These are phyloP conservation scores for Antheraea yamamai DNA, from an alignment of 2,888 invertebrate genomes.

Conservation along the genomic window DNA sequence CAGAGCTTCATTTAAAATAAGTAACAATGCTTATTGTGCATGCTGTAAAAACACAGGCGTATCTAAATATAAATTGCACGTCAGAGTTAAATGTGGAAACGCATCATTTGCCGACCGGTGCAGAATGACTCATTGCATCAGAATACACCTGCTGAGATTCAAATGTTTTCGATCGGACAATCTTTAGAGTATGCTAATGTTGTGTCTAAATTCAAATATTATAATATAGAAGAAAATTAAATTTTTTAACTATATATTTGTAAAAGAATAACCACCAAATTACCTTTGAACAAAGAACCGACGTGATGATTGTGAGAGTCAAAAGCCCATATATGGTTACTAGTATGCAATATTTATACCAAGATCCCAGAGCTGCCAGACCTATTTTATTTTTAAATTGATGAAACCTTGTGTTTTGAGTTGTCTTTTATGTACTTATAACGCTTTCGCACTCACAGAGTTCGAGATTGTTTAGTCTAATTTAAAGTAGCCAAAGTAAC, in stretches of 20 bases:
- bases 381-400: no score
- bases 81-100: slow-evolving; percentile 25
- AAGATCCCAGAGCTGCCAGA: no score
- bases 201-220: no score
- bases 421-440: no score
- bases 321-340: no score
- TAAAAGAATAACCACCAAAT: neutral
- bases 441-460: no score
- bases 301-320: no score
- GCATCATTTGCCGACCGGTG: slow-evolving; percentile 28
- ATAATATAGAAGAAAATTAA: neutral
- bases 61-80: slow-evolving; percentile 19
- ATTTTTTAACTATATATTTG: neutral
- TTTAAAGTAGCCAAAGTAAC: no score
- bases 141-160: slow-evolving; percentile 28
- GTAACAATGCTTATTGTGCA: slow-evolving; percentile 6
- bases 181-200: neutral
- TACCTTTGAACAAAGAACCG: no score
- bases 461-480: no score
- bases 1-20: neutral
- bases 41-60: slow-evolving; percentile 3
- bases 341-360: no score
- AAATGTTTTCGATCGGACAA: slow-evolving; percentile 17
- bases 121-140: slow-evolving; percentile 33
- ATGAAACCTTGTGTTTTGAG: no score